These are phyloP conservation scores for Varanus salvator DNA, from an alignment of 2,113 vertebrate species.

Conservation along the genomic window DNA sequence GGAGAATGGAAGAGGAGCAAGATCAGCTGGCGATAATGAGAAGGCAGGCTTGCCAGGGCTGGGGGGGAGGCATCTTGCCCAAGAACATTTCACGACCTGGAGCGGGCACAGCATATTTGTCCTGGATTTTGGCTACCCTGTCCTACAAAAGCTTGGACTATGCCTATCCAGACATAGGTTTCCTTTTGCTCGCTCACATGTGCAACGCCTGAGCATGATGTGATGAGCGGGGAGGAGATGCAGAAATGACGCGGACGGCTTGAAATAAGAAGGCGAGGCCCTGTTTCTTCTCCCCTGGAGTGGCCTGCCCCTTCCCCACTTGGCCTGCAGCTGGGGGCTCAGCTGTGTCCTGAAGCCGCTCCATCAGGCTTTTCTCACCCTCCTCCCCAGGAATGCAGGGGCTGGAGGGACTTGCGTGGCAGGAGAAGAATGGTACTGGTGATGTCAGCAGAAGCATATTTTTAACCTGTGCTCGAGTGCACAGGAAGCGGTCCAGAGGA, in stretches of 20 bases:
- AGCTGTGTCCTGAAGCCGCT: neutral
- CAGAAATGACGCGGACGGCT: neutral
- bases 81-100: too few species aligned
- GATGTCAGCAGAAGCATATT: constrained; percentile 74
- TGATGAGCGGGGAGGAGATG: neutral
- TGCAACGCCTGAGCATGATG: neutral
- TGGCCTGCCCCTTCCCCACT: neutral
- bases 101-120: too few species aligned
- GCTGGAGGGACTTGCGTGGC: constrained; percentile 50
- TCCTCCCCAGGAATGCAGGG: constrained; percentile 49
- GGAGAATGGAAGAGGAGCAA: too few species aligned
- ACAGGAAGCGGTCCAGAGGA: constrained; percentile 69
- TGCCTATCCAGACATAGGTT: neutral
- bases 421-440: constrained; percentile 52
- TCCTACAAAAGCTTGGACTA: neutral
- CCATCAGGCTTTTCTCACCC: constrained; percentile 59
- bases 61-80: too few species aligned
- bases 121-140: neutral
- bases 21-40: too few species aligned
- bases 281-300: neutral
- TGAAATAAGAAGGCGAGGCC: neutral
- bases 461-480: constrained; percentile 49
- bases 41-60: too few species aligned
- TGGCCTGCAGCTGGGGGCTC: neutral
- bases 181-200: neutral